These are phyloP conservation scores for Eucera pruinosa DNA, from an alignment of 2,888 invertebrate genomes.

Conservation along the genomic window DNA sequence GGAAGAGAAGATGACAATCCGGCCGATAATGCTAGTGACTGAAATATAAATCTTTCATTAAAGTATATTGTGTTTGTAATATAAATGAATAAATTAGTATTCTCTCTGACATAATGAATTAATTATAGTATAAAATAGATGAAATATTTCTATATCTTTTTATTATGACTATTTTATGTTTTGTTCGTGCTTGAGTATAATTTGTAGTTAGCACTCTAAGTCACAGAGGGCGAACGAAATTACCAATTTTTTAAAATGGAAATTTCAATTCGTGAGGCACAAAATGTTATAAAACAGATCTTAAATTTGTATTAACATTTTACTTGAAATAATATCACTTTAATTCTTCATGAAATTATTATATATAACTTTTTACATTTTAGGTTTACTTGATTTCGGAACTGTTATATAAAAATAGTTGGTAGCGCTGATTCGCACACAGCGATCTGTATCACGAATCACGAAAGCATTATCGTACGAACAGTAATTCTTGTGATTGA, in stretches of 20 bases:
- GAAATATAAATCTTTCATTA: constrained; percentile 37
- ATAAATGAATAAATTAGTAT: constrained; percentile 46
- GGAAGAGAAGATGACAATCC: constrained; percentile 82
- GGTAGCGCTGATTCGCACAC: constrained; percentile 29
- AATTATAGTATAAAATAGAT: no score
- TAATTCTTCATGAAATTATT: not conserved
- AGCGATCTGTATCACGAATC: constrained; percentile 14
- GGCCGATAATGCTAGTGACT: constrained; percentile 77
- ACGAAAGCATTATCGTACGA: constrained; percentile 36
- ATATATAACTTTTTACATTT: not conserved
- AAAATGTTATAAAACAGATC: not conserved
- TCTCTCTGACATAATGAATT: not conserved
- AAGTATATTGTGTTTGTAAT: constrained; percentile 33
- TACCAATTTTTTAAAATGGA: not conserved
- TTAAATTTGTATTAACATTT: not conserved
- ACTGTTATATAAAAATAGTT: constrained; percentile 20
- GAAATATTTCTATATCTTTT: not conserved
- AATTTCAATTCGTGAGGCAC: not conserved
- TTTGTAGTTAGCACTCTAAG: not conserved
- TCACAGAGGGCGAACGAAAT: not conserved
- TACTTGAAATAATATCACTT: not conserved
- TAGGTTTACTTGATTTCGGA: constrained; percentile 2
- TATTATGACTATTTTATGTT: not conserved
- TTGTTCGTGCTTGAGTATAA: not conserved
- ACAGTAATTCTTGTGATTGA: constrained; percentile 32